phyloP scores from a whole-genome alignment of 2,113 vertebrate genomes.

The Microtus pennsylvanicus region DNA sequence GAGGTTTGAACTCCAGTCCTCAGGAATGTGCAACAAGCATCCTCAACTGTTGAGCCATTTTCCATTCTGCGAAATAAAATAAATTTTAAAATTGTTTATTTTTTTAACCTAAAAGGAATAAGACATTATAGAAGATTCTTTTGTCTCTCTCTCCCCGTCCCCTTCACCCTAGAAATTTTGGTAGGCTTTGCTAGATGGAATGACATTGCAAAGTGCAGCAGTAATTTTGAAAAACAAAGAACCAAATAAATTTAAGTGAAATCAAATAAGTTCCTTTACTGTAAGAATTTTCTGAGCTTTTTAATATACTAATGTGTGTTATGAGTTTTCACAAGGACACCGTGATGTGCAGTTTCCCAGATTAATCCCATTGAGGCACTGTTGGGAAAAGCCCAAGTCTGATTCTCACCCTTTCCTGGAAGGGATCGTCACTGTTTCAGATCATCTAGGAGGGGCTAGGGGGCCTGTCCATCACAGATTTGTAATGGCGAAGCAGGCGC shows the following conservation, averaged over 20 bases:
- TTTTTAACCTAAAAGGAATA: background rate
- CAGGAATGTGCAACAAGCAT: background rate
- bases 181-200: background rate
- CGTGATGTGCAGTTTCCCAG: conserved; percentile 50
- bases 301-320: conserved; percentile 65
- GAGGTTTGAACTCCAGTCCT: background rate
- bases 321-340: conserved; percentile 64
- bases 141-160: background rate
- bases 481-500: conserved; percentile 46
- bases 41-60: background rate
- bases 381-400: conserved; percentile 65
- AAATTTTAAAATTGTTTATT: background rate
- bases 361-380: conserved; percentile 58
- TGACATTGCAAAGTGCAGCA: conserved; percentile 13
- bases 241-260: conserved; percentile 64
- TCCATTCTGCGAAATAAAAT: background rate
- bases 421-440: conserved; percentile 37
- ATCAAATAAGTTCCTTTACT: conserved; percentile 61
- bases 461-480: conserved; percentile 14
- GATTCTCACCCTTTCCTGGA: conserved; percentile 57
- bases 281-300: conserved; percentile 62
- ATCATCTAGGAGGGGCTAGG: conserved; percentile 13
- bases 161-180: background rate
- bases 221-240: conserved; percentile 41
- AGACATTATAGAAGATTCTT: background rate